A percentile compares a stretch with the other conserved stretches of the same genome.
Evolutionary conservation across 2,888 invertebrate genomes (phyloP).

Genomic region (Drosophila atripex): DNA sequence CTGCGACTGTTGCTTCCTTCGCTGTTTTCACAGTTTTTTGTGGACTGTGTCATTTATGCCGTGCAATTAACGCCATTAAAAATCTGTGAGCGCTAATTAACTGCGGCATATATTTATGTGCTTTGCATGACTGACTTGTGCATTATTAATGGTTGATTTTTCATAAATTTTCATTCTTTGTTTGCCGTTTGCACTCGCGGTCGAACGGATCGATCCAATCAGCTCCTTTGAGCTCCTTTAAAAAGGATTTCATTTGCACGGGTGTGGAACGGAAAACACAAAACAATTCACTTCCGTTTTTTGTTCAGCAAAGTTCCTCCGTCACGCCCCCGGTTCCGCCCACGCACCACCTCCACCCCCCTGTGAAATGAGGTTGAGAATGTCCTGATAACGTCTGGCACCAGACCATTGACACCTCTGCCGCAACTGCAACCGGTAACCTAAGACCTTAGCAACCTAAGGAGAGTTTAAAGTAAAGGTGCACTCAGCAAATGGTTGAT

Average conservation of each 20-base stretch:
- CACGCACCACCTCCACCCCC: too few relatives aligned
- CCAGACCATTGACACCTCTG: slow-evolving; percentile 49
- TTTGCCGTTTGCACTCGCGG: slow-evolving; percentile 7
- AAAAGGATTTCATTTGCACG: slow-evolving; percentile 6
- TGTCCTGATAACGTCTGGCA: slow-evolving; percentile 53
- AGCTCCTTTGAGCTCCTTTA: slow-evolving; percentile 8
- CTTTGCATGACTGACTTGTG: slow-evolving; percentile 30
- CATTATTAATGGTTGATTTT: slow-evolving; percentile 36
- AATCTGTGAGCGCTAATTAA: slow-evolving; percentile 67
- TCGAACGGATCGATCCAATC: slow-evolving; percentile 26
- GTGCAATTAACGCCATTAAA: slow-evolving; percentile 70
- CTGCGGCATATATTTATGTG: slow-evolving; percentile 42
- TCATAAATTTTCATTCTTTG: slow-evolving; percentile 6
- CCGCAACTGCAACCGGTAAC: slow-evolving; percentile 16
- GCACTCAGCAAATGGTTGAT: slow-evolving; percentile 1
- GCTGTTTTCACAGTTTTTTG: slow-evolving; percentile 6
- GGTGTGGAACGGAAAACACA: slow-evolving; percentile 5
- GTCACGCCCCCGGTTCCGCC: slow-evolving; percentile 11
- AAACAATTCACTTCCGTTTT: slow-evolving; percentile 46
- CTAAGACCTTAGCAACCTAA: background rate
- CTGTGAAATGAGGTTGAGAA: slow-evolving; percentile 16
- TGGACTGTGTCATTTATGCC: slow-evolving; percentile 57
- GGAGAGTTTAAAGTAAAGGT: background rate
- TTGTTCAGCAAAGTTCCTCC: slow-evolving; percentile 24
- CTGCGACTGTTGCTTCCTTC: slow-evolving; percentile 23